Base-by-base conservation (phyloP, 2,797 vertebrate species). In the Trachops cirrhosus region DNA sequence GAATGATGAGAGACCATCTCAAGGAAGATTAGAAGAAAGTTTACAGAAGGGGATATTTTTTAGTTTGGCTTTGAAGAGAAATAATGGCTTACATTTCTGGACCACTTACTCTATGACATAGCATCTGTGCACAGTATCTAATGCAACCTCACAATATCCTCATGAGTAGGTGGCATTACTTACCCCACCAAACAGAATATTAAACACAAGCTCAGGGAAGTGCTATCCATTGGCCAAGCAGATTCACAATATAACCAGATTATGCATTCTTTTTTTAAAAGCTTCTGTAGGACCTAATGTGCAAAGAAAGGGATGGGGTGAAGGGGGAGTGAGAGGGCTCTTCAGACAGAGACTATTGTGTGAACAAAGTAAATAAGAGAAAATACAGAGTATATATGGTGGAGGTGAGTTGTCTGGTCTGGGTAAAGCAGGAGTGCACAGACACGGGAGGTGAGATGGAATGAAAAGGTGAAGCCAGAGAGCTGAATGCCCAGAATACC, bases 31-130 rank as follows among this genome's bases (percentile, higher is more conserved):
- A 78, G 21, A 94, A 41, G 16, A 39, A 18, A 50, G 26, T 39
- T 18, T 7, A 41, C 0, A 39, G 8, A 75, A 9, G 2, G 24
- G 3, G 50, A 75, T 0, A 37, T 57, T 77, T 86, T 34, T 44
- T 2, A 84, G 32, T n/a, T 41, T 12, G 46, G 1, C 46, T 94
- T 82, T 78, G 71, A 78, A 77, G 67, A 95, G 26, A 86, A 74
- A 62, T 41, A 74, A 52, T 3, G 92, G 22, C 24, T 79, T 89
- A 52, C 29, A 52, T 15, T 83, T 59, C 71, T 6, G 11, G 14
- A 62, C 15, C 2, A 32, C 41, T 39, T 15, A 67, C 18, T 48
- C 26, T 12, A 22, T 16, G 32, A 24, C 39, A 22, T 57, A 50
- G 15, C 44, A 52, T 34, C 46, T 79, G 6, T 0, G 59, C 5